phyloP scores from a whole-genome alignment of 2,113 vertebrate genomes.

The Notiomystis cincta region DNA sequence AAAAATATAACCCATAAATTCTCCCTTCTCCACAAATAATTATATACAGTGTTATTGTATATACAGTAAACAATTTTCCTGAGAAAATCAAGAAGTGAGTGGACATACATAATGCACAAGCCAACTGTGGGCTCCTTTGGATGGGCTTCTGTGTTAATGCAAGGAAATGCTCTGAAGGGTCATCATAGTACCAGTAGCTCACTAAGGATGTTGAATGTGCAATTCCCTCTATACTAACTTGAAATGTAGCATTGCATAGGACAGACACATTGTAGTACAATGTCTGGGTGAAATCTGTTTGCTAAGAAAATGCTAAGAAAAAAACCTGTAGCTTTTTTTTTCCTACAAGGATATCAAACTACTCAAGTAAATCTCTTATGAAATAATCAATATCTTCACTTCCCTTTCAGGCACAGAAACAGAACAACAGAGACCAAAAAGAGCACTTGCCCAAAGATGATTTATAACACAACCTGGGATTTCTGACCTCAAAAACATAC shows the following conservation, averaged over 20 bases:
- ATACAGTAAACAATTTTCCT: background rate
- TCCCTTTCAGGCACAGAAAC: background rate
- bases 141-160: background rate
- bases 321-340: background rate
- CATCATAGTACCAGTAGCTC: background rate
- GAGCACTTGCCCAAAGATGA: background rate
- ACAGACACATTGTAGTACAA: background rate
- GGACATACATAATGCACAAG: background rate
- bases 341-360: background rate
- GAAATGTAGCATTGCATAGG: background rate
- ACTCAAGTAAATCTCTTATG: background rate
- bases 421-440: background rate
- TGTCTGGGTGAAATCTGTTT: background rate
- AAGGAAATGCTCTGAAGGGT: background rate
- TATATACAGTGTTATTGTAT: background rate
- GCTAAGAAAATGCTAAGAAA: background rate
- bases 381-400: background rate
- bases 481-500: background rate
- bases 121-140: background rate
- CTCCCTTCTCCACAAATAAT: background rate
- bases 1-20: background rate
- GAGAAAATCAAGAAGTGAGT: background rate
- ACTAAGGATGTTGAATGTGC: background rate
- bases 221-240: background rate
- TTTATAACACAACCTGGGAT: background rate